Evolutionary conservation across 2,888 invertebrate genomes (phyloP).

Genomic region (Patella depressa): DNA sequence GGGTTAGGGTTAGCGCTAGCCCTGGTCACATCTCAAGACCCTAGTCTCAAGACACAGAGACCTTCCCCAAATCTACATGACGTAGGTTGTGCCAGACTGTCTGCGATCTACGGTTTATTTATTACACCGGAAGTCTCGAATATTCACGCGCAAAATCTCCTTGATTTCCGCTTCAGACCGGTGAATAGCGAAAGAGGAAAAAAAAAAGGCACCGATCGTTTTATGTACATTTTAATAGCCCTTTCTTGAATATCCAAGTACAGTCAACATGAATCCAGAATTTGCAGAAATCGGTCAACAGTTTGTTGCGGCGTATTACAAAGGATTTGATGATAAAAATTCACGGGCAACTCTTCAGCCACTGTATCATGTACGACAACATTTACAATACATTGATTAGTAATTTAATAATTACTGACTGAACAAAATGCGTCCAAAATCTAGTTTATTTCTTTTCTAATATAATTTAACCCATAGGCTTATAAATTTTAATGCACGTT

Average conservation of each 20-base stretch:
- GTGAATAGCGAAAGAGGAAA: neutral
- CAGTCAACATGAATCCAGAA: constrained; percentile 30
- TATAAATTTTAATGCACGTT: too few species aligned
- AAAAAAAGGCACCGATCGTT: too few species aligned
- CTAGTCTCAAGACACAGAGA: too few species aligned
- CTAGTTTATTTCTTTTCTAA: too few species aligned
- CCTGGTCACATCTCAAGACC: too few species aligned
- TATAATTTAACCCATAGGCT: too few species aligned
- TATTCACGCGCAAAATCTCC: neutral
- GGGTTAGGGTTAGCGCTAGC: too few species aligned
- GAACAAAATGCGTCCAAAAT: too few species aligned
- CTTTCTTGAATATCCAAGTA: neutral
- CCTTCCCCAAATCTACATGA: too few species aligned
- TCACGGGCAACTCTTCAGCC: constrained; percentile 23
- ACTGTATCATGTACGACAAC: constrained; percentile 35
- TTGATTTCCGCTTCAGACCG: neutral
- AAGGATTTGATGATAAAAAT: constrained; percentile 30
- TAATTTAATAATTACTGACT: neutral
- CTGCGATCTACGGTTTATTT: too few species aligned
- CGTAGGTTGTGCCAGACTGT: too few species aligned
- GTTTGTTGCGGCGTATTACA: constrained; percentile 36
- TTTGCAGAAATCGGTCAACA: constrained; percentile 34
- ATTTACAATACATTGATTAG: neutral
- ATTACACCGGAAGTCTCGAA: neutral
- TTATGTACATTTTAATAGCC: too few species aligned